Evolutionary conservation across 2,113 vertebrate species (phyloP), one percentile per base, ranked within the genome.

Genomic region (Aegithalos caudatus): DNA sequence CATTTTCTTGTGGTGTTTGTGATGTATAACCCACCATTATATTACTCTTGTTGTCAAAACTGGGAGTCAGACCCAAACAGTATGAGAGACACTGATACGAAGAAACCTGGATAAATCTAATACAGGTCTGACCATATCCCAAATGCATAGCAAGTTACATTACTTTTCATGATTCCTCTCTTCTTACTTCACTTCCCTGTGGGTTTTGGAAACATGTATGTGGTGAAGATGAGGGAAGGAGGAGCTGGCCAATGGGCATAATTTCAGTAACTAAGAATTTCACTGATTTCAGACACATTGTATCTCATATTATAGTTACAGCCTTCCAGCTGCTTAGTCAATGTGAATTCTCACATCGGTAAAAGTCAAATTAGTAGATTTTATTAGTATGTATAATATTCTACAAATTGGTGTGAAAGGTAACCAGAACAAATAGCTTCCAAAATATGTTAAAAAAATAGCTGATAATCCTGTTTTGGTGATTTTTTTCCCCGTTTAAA

Each of bases 221-320:
- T 54, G 27, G 44, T 60, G 35, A 87, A 90, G 42, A 35, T 61
- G 56, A 57, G 22, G 21, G 53, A 48, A 50, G 35, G 40, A 42
- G 14, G 40, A 77, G 10, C 29, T 81, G 38, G 8, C n/a, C 37
- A 73, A 22, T 37, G 25, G 67, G 19, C 28, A 45, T 16, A 54
- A 19, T 42, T 47, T 88, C 3, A 14, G 8, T 67, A 64, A 24
- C 12, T 29, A 22, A 65, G 29, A 18, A 91, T 25, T 74, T 86
- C 38, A 16, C 10, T 65, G 35, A 7, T 65, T 65, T 33, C 35
- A 54, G 45, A 29, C 16, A 14, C 8, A 8, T 66, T 0, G 0
- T 47, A 40, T 69, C 37, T 87, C 44, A 17, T 57, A 27, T 28
- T 86, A 1, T 35, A 27, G n/a, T 53, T 84, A 11, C 0, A 54